These are phyloP conservation scores for Ranitomeya variabilis DNA, from an alignment of 2,113 vertebrate genomes.

Conservation along the genomic window DNA sequence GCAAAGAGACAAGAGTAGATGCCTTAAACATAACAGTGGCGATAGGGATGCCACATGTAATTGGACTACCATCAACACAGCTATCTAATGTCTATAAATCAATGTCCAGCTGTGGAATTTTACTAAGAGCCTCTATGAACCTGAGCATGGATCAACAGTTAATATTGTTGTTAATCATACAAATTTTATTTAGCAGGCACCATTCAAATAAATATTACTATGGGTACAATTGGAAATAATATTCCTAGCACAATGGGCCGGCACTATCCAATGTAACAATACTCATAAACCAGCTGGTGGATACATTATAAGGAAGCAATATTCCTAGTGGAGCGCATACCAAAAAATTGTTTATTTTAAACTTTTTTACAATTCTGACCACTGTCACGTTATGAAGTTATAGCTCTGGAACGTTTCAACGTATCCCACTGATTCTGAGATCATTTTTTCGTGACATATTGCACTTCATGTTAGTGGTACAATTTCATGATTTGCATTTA, in stretches of 20 bases:
- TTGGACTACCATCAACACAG: not conserved
- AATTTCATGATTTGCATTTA: no score
- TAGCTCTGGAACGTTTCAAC: no score
- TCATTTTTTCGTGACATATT: no score
- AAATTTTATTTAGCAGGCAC: not conserved
- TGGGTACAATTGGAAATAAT: not conserved
- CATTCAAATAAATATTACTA: not conserved
- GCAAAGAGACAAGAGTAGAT: not conserved
- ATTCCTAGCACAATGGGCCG: not conserved
- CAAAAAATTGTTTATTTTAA: not conserved
- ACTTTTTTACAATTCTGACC: no score
- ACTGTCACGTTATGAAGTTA: no score
- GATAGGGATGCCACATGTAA: not conserved
- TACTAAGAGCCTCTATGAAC: not conserved
- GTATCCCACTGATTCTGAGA: no score
- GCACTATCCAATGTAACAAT: slow-evolving; percentile 6
- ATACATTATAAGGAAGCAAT: not conserved
- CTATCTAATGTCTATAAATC: slow-evolving; percentile 11
- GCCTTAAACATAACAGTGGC: not conserved
- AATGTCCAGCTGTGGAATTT: slow-evolving; percentile 2
- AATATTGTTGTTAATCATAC: slow-evolving; percentile 15
- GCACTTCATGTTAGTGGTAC: no score
- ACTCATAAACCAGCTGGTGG: not conserved
- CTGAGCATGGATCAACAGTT: slow-evolving; percentile 3
- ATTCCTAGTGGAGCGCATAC: not conserved